Evolutionary conservation across 2,113 vertebrate genomes (phyloP), one percentile per base, ranked within the genome.

Genomic region (Hippopotamus amphibius): DNA sequence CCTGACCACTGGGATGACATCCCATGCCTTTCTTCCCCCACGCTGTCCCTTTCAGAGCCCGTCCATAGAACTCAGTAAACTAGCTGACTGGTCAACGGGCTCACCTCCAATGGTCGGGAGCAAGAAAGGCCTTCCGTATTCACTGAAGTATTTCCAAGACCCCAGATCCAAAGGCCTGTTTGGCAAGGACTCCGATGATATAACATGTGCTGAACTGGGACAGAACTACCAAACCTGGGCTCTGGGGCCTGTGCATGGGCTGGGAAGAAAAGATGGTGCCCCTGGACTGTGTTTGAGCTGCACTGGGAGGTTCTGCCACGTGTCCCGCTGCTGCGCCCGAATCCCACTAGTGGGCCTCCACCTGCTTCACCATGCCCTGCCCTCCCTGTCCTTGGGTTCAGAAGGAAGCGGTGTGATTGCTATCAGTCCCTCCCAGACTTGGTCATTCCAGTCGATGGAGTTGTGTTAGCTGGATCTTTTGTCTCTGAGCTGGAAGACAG

Each of bases 221-320:
- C n/a, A 41, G n/a, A 41, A 7, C 21, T 55, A 57, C n/a, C 74
- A 33, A 13, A 17, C 22, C 37, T 6, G 37, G 85, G 50, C 61
- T 30, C 72, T 46, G 26, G 81, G 71, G 46, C 48, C 19, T 14
- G 16, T 10, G 59, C 53, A 48, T 15, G 12, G 17, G 41, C 86
- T 68, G 28, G 46, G 21, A 53, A 24, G 74, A 17, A 28, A 68
- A 46, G 24, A 17, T 6, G 16, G 48, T 50, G 33, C 7, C 30
- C 48, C 61, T 4, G 61, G 82, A 37, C 17, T 26, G 28, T 17
- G 55, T 57, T 7, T 15, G 74, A 69, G 66, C 74, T n/a, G 4
- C 1, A 0, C 16, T 33, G 22, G 68, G 48, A 76, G n/a, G 8
- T 46, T 48, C n/a, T 1, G 2, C 46, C 10, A 1, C 0, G 0